Base-by-base conservation (phyloP, 2,888 invertebrate species). In the Pantelozetes paolii region DNA sequence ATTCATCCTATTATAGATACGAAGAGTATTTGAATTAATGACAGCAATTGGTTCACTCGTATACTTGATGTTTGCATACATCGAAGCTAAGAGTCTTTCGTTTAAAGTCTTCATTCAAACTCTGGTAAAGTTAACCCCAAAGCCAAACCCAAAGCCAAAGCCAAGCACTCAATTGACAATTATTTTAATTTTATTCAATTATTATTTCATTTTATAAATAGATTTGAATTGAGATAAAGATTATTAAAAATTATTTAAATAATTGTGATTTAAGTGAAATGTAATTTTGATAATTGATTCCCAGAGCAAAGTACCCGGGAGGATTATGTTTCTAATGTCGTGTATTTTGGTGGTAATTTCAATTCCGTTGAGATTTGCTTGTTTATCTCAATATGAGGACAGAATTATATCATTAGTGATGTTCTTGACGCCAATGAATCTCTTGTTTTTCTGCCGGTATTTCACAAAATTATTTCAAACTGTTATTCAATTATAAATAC, bases 391-490 rank as follows among this genome's bases (percentile, higher is more conserved):
- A 82, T 88, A 89, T 71, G 97, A 98, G 82, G 97, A 98, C 81
- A 88, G 92, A 76, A 86, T 96, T 1, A 92, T 94, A 0, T 91
- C 97, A 1, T 87, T 94, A 75, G 94, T 96, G 18, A 96, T 97
- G 90, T 84, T 98, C 40, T 92, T 94, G 15, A 97, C 96, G 0
- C 92, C 96, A 0, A 94, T 96, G 0, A 98, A 97, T 83, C 97
- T 97, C 82, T 85, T 98, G 72, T 98, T 97, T 84, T 99, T 97
- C 83, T 98, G 96, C 85, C 20, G 67, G 67, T 67, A 67, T 18
- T 20, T 5, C 32, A 20, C 75, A 23, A 23, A 54, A 26, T 54
- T 54, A 11, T 54, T 54, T 54, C 26, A 26, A 54, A 54, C 26
- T 23, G 18, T 45, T 15, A 9, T 45, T 45, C 11, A 36, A 45